Conservation (phyloP, 2,888 invertebrate genomes). For the Drosophila macrospina region DNA sequence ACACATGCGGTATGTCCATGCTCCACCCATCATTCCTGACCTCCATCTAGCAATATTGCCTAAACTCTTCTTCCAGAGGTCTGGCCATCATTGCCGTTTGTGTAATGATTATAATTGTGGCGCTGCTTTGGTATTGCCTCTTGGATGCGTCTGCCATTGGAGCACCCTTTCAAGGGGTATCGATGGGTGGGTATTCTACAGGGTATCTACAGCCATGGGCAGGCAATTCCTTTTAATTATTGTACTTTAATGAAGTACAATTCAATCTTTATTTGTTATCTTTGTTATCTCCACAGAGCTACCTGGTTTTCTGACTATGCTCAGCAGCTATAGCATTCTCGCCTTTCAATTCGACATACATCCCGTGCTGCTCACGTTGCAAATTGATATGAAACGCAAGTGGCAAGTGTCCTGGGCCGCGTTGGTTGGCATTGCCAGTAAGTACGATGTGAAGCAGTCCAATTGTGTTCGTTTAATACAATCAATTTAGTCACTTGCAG, state of each 20-base stretch:
- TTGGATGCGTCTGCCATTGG: constrained; percentile 83
- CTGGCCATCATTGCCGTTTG: constrained; percentile 88
- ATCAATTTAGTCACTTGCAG: constrained; percentile 86
- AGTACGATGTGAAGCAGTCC: constrained; percentile 56
- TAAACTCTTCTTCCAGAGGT: constrained; percentile 59
- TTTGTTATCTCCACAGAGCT: constrained; percentile 69
- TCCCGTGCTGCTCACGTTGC: constrained; percentile 94
- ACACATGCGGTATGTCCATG: constrained; percentile 92
- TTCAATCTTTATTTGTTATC: too few species aligned
- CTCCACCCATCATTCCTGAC: not conserved
- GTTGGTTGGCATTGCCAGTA: constrained; percentile 89
- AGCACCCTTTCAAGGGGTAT: constrained; percentile 83
- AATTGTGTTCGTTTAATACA: not conserved
- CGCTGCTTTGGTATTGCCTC: constrained; percentile 89
- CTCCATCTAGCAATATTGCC: not conserved
- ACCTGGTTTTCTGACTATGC: constrained; percentile 86
- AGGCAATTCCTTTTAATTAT: not conserved
- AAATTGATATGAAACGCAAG: constrained; percentile 95
- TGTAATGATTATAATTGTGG: constrained; percentile 88
- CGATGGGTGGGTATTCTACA: constrained; percentile 57
- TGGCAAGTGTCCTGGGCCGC: constrained; percentile 90
- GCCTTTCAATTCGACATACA: constrained; percentile 93
- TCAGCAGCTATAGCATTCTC: constrained; percentile 89
- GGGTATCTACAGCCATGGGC: not conserved
- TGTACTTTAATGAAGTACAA: too few species aligned